Percentiles rank a stretch among this genome's conserved stretches.
Conservation (phyloP, 2,888 invertebrate genomes). For the Drosophila conformis region DNA sequence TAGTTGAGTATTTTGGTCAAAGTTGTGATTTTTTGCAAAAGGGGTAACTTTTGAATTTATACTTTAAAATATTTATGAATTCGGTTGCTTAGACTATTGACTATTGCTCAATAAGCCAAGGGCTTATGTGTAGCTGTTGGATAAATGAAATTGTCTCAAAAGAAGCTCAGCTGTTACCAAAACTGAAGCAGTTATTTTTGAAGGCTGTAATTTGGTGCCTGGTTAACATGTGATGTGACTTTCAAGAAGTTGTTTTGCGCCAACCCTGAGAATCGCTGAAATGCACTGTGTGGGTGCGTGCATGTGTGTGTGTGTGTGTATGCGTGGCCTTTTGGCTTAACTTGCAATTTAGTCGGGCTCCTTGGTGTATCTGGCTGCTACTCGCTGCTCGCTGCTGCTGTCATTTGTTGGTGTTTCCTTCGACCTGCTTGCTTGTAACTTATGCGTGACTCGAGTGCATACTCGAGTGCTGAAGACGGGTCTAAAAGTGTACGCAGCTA, state of each 20-base stretch:
- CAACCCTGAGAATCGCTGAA: conserved; percentile 47
- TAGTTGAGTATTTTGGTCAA: background rate
- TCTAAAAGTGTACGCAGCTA: conserved; percentile 77
- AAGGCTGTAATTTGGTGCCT: conserved; percentile 36
- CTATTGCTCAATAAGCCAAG: conserved; percentile 1
- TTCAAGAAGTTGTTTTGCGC: conserved; percentile 10
- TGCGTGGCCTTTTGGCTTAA: conserved; percentile 72
- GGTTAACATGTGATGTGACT: conserved; percentile 32
- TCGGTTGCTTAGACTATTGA: background rate
- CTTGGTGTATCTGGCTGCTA: conserved; percentile 33
- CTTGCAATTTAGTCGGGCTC: conserved; percentile 71
- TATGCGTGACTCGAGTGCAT: conserved; percentile 79
- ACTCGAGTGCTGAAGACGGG: conserved; percentile 69
- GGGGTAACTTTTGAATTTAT: background rate
- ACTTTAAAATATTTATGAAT: background rate
- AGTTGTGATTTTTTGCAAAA: background rate
- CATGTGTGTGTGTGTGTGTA: conserved; percentile 27
- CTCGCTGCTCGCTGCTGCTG: conserved; percentile 38
- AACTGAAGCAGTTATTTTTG: conserved; percentile 32
- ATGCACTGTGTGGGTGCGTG: conserved; percentile 11
- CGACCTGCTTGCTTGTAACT: conserved; percentile 76
- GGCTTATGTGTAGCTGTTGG: background rate
- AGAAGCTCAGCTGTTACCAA: conserved; percentile 21
- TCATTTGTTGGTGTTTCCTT: conserved; percentile 74
- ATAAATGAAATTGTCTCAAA: background rate